phyloP scores from a whole-genome alignment of 2,888 invertebrate genomes.

The Limnephilus auricula region DNA sequence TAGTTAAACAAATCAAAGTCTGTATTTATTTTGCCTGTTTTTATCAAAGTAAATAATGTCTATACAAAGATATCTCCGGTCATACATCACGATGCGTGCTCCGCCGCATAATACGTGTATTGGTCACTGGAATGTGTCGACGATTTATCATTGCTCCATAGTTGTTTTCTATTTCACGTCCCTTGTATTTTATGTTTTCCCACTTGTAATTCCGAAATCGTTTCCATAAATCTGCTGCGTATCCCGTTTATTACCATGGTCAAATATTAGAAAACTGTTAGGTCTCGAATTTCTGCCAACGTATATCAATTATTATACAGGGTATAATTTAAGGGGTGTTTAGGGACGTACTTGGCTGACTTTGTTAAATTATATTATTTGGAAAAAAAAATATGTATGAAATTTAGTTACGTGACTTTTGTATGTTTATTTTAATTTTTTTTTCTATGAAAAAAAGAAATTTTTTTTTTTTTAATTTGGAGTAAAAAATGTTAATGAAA shows the following conservation, averaged over 20 bases:
- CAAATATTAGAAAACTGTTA: slow-evolving; percentile 35
- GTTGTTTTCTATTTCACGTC: neutral
- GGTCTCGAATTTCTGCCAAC: neutral
- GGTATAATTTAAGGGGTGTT: no score
- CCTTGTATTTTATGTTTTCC: slow-evolving; percentile 9
- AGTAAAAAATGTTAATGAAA: no score
- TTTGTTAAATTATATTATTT: no score
- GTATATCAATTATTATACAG: neutral
- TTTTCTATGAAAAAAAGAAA: no score
- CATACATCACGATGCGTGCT: neutral
- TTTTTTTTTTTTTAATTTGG: no score
- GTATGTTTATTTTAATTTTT: no score
- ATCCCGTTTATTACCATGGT: neutral
- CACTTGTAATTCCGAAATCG: slow-evolving; percentile 41
- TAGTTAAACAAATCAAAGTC: neutral
- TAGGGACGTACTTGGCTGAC: no score
- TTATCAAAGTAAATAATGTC: neutral
- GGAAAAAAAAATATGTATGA: no score
- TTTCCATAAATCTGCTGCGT: slow-evolving; percentile 36
- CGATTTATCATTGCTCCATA: slow-evolving; percentile 11
- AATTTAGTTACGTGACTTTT: no score
- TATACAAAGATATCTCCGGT: neutral
- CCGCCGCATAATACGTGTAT: slow-evolving; percentile 5
- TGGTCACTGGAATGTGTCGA: slow-evolving; percentile 9
- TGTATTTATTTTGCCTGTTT: neutral